Conservation (phyloP, 2,888 invertebrate genomes). For the Leptinotarsa peninsularis region DNA sequence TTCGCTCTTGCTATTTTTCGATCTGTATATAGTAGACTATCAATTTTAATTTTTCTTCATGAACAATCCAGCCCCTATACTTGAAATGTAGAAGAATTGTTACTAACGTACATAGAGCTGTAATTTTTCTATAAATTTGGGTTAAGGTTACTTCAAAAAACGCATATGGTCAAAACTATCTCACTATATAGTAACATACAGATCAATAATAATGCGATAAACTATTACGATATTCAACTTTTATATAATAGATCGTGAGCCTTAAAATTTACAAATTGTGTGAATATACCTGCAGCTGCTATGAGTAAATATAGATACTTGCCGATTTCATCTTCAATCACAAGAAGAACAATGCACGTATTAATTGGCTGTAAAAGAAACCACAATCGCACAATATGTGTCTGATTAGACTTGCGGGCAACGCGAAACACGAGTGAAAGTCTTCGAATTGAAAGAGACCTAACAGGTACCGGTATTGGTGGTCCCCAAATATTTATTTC, state of each 20-base stretch:
- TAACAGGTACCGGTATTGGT: slow-evolving; percentile 24
- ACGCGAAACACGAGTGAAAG: slow-evolving; percentile 44
- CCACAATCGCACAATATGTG: slow-evolving; percentile 34
- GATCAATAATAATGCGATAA: background rate
- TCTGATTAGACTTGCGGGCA: slow-evolving; percentile 36
- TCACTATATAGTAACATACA: background rate
- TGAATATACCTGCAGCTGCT: slow-evolving; percentile 22
- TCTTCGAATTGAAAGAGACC: slow-evolving; percentile 25
- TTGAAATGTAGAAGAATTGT: background rate
- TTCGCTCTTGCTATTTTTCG: too few relatives aligned
- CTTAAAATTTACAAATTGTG: slow-evolving; percentile 12
- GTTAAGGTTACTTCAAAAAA: slow-evolving; percentile 17
- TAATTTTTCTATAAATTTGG: background rate
- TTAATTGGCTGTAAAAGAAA: slow-evolving; percentile 36
- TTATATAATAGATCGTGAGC: slow-evolving; percentile 28
- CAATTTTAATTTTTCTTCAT: too few relatives aligned
- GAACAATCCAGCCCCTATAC: background rate
- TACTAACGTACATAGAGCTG: too few relatives aligned
- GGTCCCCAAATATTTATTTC: slow-evolving; percentile 29
- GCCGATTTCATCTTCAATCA: slow-evolving; percentile 43
- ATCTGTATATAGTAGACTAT: too few relatives aligned
- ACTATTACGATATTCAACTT: slow-evolving; percentile 15
- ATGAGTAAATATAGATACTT: slow-evolving; percentile 32
- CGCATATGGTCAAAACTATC: background rate
- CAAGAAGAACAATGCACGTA: slow-evolving; percentile 32